phyloP scores from a whole-genome alignment of 2,888 invertebrate species.

The Ligdia adustata region DNA sequence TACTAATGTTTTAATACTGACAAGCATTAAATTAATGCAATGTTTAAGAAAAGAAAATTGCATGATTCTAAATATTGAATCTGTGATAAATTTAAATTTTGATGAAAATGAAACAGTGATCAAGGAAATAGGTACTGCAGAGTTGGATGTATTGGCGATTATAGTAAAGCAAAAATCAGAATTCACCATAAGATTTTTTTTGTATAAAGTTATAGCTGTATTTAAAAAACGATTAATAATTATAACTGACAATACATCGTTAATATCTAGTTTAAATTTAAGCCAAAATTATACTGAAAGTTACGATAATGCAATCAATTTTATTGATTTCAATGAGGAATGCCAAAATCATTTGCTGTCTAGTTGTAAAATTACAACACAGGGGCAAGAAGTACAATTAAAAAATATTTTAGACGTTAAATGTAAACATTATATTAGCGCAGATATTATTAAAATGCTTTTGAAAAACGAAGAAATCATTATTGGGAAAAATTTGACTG shows the following conservation, averaged over 20 bases:
- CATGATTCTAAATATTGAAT: slow-evolving; percentile 2
- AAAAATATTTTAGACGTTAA: background rate
- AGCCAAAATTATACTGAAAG: background rate
- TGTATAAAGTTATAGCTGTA: background rate
- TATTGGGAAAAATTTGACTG: slow-evolving; percentile 1
- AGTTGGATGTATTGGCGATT: background rate
- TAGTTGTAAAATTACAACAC: slow-evolving; percentile 1
- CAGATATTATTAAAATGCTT: background rate
- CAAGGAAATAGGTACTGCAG: background rate
- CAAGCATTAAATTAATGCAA: slow-evolving; percentile 3
- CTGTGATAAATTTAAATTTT: background rate
- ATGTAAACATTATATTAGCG: slow-evolving; percentile 5
- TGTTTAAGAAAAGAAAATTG: background rate
- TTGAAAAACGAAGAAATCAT: background rate
- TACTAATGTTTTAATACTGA: background rate
- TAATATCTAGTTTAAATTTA: background rate
- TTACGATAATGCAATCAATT: slow-evolving; percentile 1
- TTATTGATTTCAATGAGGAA: background rate
- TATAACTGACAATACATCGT: background rate
- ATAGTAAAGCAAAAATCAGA: background rate
- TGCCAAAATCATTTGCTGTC: background rate
- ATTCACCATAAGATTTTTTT: no score
- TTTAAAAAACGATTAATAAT: slow-evolving; percentile 1
- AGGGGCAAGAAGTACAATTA: slow-evolving; percentile 3
- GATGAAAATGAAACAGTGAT: background rate